Evolutionary conservation across 2,113 vertebrate species (phyloP), one percentile per base, ranked within the genome.

Genomic region (Taxidea taxus): DNA sequence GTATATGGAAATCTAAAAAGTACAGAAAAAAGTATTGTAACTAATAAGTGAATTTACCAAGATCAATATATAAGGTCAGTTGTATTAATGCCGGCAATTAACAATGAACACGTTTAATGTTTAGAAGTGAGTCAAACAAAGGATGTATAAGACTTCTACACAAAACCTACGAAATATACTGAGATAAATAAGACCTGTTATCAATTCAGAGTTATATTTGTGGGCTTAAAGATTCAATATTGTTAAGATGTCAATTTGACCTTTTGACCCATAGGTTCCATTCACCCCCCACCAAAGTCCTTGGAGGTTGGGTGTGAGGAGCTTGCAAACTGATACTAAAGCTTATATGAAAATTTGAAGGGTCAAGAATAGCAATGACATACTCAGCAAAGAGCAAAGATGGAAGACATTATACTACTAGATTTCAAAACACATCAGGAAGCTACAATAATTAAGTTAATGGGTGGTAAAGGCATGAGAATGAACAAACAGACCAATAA

Each of bases 1-100:
- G 0, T 56, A 74, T n/a, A n/a, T 31, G 80, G 56, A 64, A 91
- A 68, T 78, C n/a, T 44, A 34, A 75, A 78, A 84, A 56, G 10
- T 74, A 47, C 23, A 86, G 3, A 56, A 58, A 93, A 93, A 93
- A 47, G 23, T 77, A 60, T 44, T 85, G 16, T 12, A 51, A 51
- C 44, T 60, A 97, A 58, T 77, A 93, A 75, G 16, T 39, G 20
- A 83, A 90, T 75, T 95, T 93, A 60, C 47, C 49, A 75, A 91
- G 64, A 44, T 39, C 3, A 93, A 42, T 14, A 75, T 82, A 51
- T 74, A 60, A 80, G 44, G 23, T 84, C 39, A 75, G 44, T 47
- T 80, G 37, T 58, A 91, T 39, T 82, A 64, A 87, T 47, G 34
- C 39, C 75, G 14, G 47, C 23, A 86, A 90, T 21, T 90, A 75